Evolutionary conservation across 2,797 vertebrate species (phyloP), one percentile per base, ranked within the genome.

Genomic region (Tympanoctomys barrerae): DNA sequence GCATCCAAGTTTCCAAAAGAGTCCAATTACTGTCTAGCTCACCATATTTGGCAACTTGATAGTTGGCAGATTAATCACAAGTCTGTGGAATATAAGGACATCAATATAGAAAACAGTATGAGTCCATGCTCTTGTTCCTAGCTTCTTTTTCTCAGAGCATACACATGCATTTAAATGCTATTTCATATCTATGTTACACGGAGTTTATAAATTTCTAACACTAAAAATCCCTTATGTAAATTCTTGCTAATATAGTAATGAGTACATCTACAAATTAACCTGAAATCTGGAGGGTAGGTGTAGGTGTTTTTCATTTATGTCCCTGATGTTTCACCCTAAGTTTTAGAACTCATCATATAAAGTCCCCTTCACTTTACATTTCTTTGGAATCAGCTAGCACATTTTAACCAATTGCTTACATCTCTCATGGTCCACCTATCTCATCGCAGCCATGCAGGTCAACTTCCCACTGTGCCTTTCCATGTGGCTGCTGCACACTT

Each of bases 1-100:
- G 24, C 95, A 80, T 92, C 83, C 77, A 66, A 89, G 62, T 89
- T 93, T 97, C 92, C 85, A 54, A 93, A 94, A 94, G 85, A 66
- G 36, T 88, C 36, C 39, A 66, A 42, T 91, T 90, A 81, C 5
- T 78, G 83, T 95, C 39, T 14, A 36, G 80, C 95, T 96, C 31
- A 39, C 71, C 28, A 36, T 57, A 77, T 64, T 84, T 81, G 80
- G 61, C 68, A 93, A 57, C 62, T 52, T 49, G 22, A 54, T 18
- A 81, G 52, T 49, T 85, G 71, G 93, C 61, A 86, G 87, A 91
- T 87, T 78, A 80, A 59, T 87, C 21, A 54, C 64, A 64, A 83
- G 7, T 93, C 88, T 88, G 42, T 39, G 46, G 54, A 66, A 86
- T 24, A 18, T 19, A 82, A 89, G 85, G 49, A n/a, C 28, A 91